Base-by-base conservation (phyloP, 2,113 vertebrate genomes). In the Grammatotria lemairii region DNA sequence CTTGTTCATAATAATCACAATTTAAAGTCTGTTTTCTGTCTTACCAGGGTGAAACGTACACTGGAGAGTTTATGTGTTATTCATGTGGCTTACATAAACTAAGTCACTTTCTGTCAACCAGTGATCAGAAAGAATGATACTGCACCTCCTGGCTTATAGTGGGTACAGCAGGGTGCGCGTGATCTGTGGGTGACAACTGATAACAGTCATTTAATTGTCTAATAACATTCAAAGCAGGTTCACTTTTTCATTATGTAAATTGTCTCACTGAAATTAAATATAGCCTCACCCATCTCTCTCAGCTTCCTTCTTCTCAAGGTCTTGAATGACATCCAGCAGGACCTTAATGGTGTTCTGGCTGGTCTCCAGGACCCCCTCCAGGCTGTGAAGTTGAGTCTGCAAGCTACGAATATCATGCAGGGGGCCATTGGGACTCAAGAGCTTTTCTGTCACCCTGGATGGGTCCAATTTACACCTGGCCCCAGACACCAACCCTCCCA, bases 341-440 rank as follows among this genome's bases (percentile, higher is more conserved):
- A 98, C 96, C 75, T 97, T 97, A 91, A 98, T 98, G 91, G 97
- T 98, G 88, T 98, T 97, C 93, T 98, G 97, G 96, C 97, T 98
- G 85, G 97, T 97, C 94, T 97, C 97, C 95, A 98, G 95, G 84
- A 98, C 97, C 38, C 97, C 97, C 92, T 98, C 97, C 94, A 98
- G 93, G 87, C 97, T 97, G 57, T 97, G 97, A 73, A 98, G 96
- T 95, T 97, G 97, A 86, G 95, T 96, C 90, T 96, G 96, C 95
- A 97, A 94, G 89, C 94, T 96, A 19, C 97, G 95, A 38, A 95
- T 97, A 47, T 95, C 96, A 26, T 95, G 96, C 42, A 96, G 90
- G 19, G 96, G 93, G 81, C 96, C 95, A 4, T 93, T 94, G 68
- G 96, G 94, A 70, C 95, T 88, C 86, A 85, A 84, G 26, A 96